Evolutionary conservation across 2,797 vertebrate species (phyloP).

Genomic region (Helostoma temminkii): DNA sequence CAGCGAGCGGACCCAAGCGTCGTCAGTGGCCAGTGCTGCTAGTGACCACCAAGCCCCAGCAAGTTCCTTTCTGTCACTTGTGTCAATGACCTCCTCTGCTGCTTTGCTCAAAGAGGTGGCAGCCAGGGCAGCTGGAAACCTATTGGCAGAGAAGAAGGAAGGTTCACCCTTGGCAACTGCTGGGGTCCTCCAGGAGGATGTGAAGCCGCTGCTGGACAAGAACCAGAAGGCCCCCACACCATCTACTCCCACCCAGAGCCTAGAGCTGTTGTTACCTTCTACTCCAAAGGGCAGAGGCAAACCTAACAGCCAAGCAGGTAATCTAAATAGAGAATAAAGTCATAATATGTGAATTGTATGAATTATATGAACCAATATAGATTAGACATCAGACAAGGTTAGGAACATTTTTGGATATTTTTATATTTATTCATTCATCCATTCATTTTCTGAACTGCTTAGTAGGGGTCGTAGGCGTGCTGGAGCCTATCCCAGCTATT

Average conservation of each 20-base stretch:
- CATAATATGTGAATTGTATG: neutral
- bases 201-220: conserved; percentile 91
- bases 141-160: conserved; percentile 95
- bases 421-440: no score
- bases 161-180: conserved; percentile 73
- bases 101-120: conserved; percentile 99
- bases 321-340: conserved; percentile 29
- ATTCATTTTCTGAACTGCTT: no score
- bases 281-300: conserved; percentile 95
- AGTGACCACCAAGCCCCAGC: conserved; percentile 91
- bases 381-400: neutral
- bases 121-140: conserved; percentile 95
- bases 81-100: conserved; percentile 98
- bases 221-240: conserved; percentile 92
- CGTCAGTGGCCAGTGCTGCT: conserved; percentile 65
- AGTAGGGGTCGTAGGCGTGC: no score
- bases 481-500: no score
- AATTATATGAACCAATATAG: no score
- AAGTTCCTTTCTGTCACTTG: conserved; percentile 95
- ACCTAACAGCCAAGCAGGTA: conserved; percentile 92
- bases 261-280: conserved; percentile 93
- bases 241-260: conserved; percentile 87
- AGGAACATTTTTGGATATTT: neutral
- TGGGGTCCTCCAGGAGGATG: conserved; percentile 87
- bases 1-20: conserved; percentile 92